A percentile compares a stretch with the other conserved stretches of the same genome.
These are phyloP conservation scores for Diabrotica virgifera DNA, from an alignment of 1,140 invertebrate genomes.

Conservation along the genomic window DNA sequence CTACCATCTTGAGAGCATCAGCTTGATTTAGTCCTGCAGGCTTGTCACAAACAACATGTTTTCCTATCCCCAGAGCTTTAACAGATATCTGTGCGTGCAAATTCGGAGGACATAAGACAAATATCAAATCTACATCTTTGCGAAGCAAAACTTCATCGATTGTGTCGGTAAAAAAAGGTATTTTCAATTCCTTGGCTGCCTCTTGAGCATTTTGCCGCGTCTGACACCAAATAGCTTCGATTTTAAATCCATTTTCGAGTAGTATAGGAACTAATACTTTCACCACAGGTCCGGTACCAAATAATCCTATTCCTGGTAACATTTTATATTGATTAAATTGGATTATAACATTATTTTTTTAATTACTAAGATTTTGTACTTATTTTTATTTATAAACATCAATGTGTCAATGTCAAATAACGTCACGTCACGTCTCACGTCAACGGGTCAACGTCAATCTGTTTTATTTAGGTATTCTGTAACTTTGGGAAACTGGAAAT, in stretches of 20 bases:
- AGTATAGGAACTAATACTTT: constrained; percentile 88
- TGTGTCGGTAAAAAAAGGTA: constrained; percentile 87
- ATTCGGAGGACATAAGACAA: constrained; percentile 91
- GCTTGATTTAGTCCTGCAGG: constrained; percentile 85
- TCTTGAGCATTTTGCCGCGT: constrained; percentile 79
- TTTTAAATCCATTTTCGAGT: constrained; percentile 83
- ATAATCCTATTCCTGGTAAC: constrained; percentile 91
- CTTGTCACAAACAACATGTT: constrained; percentile 94
- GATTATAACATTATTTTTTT: neutral
- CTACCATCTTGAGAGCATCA: constrained; percentile 91
- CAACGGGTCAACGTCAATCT: neutral
- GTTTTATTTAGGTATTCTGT: no score
- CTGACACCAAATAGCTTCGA: constrained; percentile 90
- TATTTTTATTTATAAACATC: neutral
- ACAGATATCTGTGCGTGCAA: constrained; percentile 94
- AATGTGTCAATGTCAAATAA: neutral
- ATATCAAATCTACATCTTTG: constrained; percentile 92
- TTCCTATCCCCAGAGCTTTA: constrained; percentile 94
- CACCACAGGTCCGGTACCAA: constrained; percentile 87
- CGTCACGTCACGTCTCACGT: no score
- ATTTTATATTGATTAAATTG: constrained; percentile 42
- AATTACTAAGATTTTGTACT: neutral
- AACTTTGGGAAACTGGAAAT: no score
- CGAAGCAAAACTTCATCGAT: constrained; percentile 91
- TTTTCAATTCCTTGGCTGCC: constrained; percentile 75